phyloP scores from a whole-genome alignment of 2,113 vertebrate genomes.

The Apaloderma vittatum region DNA sequence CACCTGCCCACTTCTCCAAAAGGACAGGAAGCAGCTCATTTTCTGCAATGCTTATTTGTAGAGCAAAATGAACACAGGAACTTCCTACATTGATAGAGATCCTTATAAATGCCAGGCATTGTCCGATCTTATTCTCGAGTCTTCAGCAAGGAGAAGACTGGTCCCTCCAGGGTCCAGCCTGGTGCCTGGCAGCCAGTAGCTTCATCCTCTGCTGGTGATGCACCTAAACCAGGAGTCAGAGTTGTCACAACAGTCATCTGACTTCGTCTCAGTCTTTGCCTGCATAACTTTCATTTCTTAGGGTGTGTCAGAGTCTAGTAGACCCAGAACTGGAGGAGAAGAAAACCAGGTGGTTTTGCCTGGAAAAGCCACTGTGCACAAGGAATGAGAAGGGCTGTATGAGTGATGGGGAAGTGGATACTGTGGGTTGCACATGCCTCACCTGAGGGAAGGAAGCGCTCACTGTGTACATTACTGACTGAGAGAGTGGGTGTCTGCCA shows the following conservation, averaged over 20 bases:
- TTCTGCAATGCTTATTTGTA: neutral
- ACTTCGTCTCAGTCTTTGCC: neutral
- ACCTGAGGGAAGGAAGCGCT: neutral
- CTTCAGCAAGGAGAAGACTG: neutral
- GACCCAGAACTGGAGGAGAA: neutral
- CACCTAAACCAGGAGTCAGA: neutral
- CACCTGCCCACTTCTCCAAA: neutral
- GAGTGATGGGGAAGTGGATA: neutral
- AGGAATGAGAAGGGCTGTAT: neutral
- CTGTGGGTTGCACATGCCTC: neutral
- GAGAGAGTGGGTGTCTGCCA: accelerated
- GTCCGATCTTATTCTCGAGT: neutral
- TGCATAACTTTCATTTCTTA: neutral
- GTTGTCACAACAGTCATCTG: neutral
- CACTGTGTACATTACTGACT: neutral
- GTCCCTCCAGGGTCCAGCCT: neutral
- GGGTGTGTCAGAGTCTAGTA: neutral
- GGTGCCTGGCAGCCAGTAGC: neutral
- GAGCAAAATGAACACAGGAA: neutral
- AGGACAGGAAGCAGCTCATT: neutral
- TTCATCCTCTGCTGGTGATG: neutral
- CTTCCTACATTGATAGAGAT: neutral
- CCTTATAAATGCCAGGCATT: neutral
- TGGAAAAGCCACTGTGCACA: neutral
- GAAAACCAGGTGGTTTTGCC: accelerated